Base-by-base conservation (phyloP, 2,113 vertebrate genomes). In the Leucopsar rothschildi region DNA sequence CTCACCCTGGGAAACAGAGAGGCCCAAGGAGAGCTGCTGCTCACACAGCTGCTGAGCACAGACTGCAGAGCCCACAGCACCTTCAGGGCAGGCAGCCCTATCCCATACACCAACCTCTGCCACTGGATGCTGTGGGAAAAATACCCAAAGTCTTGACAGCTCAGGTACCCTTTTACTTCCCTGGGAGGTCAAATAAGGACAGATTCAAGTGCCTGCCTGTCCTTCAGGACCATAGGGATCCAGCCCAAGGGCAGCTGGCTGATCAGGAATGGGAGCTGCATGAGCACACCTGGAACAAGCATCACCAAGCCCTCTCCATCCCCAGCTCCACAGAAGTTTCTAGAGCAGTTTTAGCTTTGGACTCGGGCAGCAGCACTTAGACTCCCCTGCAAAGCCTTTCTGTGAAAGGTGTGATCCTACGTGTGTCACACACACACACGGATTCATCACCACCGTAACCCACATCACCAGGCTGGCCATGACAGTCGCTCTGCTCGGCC, bases 261-360 rank as follows among this genome's bases (percentile, higher is more conserved):
- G 63, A 66, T 28, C 31, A 45, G 22, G 29, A 45, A 35, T 0
- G 2, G 52, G 47, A 78, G 29, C 61, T 44, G 37, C 60, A 82
- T 0, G 6, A 76, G 40, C 75, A 35, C 3, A 3, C 12, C 47
- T 22, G 21, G 25, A 60, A 56, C 28, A 24, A 53, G 28, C 47
- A 82, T 7, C 0, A 0, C 53, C 0, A 0, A 24, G 53, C 35
- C 42, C 76, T 64, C 35, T 33, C 33, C 40, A 71, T 18, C 59
- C 22, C 31, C 56, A 29, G 60, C 39, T 66, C 20, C 33, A 28
- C 6, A 9, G 39, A 55, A 55, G 15, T 35, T 69, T 56, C 5
- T 3, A 37, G 44, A 70, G n/a, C 35, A 56, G 49, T 23, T 47
- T 71, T 22, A 29, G 6, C 35, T 50, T 28, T 0, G 1, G 53